Conservation (phyloP, 2,797 vertebrate genomes). For the Hydrolagus colliei region DNA sequence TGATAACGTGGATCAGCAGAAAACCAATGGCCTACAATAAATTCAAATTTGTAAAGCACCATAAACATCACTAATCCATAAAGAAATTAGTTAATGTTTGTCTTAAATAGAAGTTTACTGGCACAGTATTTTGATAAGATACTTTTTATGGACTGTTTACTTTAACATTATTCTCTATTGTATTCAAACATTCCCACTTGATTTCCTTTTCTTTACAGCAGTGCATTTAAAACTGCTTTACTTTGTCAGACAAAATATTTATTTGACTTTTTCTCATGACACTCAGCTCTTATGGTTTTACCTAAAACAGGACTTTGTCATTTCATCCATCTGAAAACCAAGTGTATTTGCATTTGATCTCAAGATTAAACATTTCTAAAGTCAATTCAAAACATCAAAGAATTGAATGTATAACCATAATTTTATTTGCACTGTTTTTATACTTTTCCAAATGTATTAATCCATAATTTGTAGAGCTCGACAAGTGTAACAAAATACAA, state of each 20-base stretch:
- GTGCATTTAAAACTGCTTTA: slow-evolving; percentile 34
- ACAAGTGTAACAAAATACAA: too few relatives aligned
- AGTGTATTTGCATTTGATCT: neutral
- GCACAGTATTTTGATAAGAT: slow-evolving; percentile 42
- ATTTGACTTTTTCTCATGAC: slow-evolving; percentile 10
- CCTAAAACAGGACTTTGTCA: neutral
- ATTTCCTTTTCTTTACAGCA: slow-evolving; percentile 42
- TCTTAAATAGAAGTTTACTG: slow-evolving; percentile 45
- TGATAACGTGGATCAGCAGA: slow-evolving; percentile 48
- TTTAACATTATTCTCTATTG: slow-evolving; percentile 40
- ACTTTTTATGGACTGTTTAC: slow-evolving; percentile 32
- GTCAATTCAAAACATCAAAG: slow-evolving; percentile 38
- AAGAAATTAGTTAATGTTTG: slow-evolving; percentile 39
- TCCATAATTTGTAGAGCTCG: neutral
- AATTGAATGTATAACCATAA: slow-evolving; percentile 40
- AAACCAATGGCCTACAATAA: slow-evolving; percentile 40
- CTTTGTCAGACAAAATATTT: neutral
- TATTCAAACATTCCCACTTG: slow-evolving; percentile 47
- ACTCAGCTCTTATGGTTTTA: neutral
- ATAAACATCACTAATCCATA: slow-evolving; percentile 23
- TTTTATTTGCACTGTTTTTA: slow-evolving; percentile 29
- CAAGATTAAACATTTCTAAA: slow-evolving; percentile 16
- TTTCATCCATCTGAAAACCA: neutral
- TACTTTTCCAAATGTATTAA: slow-evolving; percentile 4
- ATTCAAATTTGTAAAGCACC: slow-evolving; percentile 34